Percentiles rank a stretch among this genome's conserved stretches.
Conservation (phyloP, 2,888 invertebrate genomes). For the Fragum whitleyi region DNA sequence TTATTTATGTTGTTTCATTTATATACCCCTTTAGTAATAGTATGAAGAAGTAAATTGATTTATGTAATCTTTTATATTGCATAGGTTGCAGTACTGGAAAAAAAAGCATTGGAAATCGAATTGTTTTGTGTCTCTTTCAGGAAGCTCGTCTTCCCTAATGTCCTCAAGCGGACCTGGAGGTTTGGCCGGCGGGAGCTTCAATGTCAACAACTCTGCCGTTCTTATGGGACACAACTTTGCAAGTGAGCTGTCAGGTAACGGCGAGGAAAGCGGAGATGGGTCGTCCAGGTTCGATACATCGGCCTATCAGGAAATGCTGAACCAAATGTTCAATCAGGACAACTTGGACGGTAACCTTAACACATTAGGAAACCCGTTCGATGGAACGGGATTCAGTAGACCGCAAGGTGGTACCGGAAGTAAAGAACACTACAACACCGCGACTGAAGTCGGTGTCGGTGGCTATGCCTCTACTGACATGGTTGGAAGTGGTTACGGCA, state of each 20-base stretch:
- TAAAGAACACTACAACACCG: conserved; percentile 43
- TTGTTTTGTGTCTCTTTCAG: too few relatives aligned
- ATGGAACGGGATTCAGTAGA: conserved; percentile 31
- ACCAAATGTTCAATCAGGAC: conserved; percentile 48
- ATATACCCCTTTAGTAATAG: too few relatives aligned
- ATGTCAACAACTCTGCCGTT: conserved; percentile 6
- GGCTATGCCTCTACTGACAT: conserved; percentile 53
- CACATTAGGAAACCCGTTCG: conserved; percentile 44
- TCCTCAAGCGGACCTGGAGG: conserved; percentile 30
- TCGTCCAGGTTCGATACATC: conserved; percentile 54
- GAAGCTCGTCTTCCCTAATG: conserved; percentile 17
- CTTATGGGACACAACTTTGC: conserved; percentile 58
- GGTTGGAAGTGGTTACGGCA: conserved; percentile 27
- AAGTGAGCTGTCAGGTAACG: conserved; percentile 17
- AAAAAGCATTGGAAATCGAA: too few relatives aligned
- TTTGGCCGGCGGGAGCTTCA: conserved; percentile 36
- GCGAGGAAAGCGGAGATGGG: conserved; percentile 23
- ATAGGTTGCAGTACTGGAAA: too few relatives aligned
- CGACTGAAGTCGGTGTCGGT: conserved; percentile 48
- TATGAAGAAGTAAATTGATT: too few relatives aligned
- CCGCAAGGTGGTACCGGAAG: conserved; percentile 16
- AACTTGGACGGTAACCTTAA: conserved; percentile 36
- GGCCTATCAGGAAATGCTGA: conserved; percentile 56
- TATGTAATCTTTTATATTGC: too few relatives aligned
- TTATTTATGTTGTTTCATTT: too few relatives aligned